Percentiles rank a stretch among this genome's conserved stretches.
Conservation (phyloP, 2,113 vertebrate species). For the Hippocampus mohnikei region DNA sequence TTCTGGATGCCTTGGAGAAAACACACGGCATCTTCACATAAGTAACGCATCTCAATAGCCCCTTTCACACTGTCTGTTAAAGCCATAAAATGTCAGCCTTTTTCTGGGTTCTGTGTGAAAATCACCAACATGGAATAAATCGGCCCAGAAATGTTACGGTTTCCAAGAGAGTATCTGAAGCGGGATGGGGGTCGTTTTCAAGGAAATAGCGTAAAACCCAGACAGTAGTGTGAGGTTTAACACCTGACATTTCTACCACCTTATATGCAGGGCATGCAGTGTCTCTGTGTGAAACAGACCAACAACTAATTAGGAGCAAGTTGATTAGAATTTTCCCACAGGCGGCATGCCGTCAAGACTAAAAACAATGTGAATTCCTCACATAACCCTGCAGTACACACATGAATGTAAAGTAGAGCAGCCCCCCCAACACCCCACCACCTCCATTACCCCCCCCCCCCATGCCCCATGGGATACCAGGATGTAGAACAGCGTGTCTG, state of each 20-base stretch:
- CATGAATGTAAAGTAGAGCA: constrained; percentile 37
- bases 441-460: neutral
- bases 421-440: neutral
- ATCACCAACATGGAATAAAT: too few species aligned
- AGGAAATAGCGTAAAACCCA: too few species aligned
- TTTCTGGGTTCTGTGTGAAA: too few species aligned
- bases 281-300: neutral
- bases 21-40: neutral
- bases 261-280: neutral
- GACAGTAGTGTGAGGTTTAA: too few species aligned
- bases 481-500: constrained; percentile 26
- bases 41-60: too few species aligned
- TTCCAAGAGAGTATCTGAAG: too few species aligned
- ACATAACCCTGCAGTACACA: constrained; percentile 23
- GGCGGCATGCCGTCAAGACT: neutral
- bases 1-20: neutral
- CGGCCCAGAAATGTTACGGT: too few species aligned
- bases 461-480: constrained; percentile 8
- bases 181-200: too few species aligned
- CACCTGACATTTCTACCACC: neutral
- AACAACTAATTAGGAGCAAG: neutral
- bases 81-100: too few species aligned
- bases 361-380: constrained; percentile 24
- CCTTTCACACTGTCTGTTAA: too few species aligned
- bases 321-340: neutral